Evolutionary conservation across 1,140 invertebrate species (phyloP).

Genomic region (Aphaenogaster floridana): DNA sequence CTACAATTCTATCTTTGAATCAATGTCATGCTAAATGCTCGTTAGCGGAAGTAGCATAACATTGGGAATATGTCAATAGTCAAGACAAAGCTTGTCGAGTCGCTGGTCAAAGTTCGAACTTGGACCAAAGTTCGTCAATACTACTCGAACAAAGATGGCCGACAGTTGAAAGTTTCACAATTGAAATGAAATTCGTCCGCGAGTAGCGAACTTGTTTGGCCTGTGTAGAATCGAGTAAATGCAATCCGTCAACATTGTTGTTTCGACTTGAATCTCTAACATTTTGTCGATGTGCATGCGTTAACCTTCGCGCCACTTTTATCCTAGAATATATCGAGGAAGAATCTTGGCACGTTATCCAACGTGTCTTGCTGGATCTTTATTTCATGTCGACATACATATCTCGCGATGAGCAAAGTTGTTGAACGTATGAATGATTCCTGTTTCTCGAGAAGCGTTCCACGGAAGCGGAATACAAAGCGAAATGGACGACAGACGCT

Average conservation of each 20-base stretch:
- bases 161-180: conserved; percentile 42
- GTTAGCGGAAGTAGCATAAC: conserved; percentile 54
- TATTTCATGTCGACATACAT: conserved; percentile 60
- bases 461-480: conserved; percentile 46
- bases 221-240: conserved; percentile 25
- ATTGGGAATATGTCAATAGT: conserved; percentile 46
- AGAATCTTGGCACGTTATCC: conserved; percentile 44
- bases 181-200: conserved; percentile 53
- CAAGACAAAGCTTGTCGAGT: conserved; percentile 42
- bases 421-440: conserved; percentile 63
- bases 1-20: not conserved
- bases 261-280: not conserved
- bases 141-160: conserved; percentile 44
- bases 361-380: conserved; percentile 39
- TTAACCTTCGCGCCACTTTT: conserved; percentile 43
- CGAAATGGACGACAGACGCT: conserved; percentile 23
- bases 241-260: conserved; percentile 38
- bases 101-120: conserved; percentile 38
- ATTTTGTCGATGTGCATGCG: not conserved
- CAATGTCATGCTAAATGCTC: conserved; percentile 27
- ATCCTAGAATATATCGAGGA: conserved; percentile 29
- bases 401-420: conserved; percentile 48
- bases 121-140: conserved; percentile 45
- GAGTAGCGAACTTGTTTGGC: not conserved
- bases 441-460: conserved; percentile 16